phyloP scores from a whole-genome alignment of 2,113 vertebrate genomes.

The Epinephelus moara region DNA sequence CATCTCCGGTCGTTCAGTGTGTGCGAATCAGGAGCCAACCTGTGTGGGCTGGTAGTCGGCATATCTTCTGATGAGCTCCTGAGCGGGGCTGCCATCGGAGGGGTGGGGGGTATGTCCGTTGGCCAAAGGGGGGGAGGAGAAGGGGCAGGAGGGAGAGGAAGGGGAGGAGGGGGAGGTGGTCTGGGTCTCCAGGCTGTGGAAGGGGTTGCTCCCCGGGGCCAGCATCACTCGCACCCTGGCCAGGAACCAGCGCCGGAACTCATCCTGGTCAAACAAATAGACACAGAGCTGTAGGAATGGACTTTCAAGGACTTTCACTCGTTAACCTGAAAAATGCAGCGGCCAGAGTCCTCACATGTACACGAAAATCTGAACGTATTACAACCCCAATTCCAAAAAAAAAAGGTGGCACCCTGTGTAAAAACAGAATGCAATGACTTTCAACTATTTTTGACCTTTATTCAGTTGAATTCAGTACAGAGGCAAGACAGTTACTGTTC shows the following conservation, averaged over 20 bases:
- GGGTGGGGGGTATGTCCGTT: slow-evolving; percentile 84
- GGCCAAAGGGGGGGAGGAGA: slow-evolving; percentile 79
- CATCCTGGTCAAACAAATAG: slow-evolving; percentile 86
- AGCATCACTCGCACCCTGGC: slow-evolving; percentile 92
- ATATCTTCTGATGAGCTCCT: slow-evolving; percentile 83
- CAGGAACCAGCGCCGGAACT: slow-evolving; percentile 96
- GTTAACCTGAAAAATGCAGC: not conserved
- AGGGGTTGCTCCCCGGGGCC: slow-evolving; percentile 87
- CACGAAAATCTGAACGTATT: too few relatives aligned
- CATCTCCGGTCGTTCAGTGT: too few relatives aligned
- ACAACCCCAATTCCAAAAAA: too few relatives aligned
- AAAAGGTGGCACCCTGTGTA: too few relatives aligned
- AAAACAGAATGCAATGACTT: too few relatives aligned
- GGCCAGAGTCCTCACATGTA: too few relatives aligned
- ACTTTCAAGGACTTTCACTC: not conserved
- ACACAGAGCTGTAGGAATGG: not conserved
- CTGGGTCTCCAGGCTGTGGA: slow-evolving; percentile 85
- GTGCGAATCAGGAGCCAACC: slow-evolving; percentile 44
- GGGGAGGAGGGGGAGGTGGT: slow-evolving; percentile 85
- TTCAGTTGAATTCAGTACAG: too few relatives aligned
- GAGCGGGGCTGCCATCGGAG: slow-evolving; percentile 79
- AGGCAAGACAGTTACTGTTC: too few relatives aligned
- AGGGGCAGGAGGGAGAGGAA: slow-evolving; percentile 81
- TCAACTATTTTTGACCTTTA: too few relatives aligned
- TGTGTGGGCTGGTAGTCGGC: slow-evolving; percentile 84